These are phyloP conservation scores for Xestia xanthographa DNA, from an alignment of 2,888 invertebrate species.

Conservation along the genomic window DNA sequence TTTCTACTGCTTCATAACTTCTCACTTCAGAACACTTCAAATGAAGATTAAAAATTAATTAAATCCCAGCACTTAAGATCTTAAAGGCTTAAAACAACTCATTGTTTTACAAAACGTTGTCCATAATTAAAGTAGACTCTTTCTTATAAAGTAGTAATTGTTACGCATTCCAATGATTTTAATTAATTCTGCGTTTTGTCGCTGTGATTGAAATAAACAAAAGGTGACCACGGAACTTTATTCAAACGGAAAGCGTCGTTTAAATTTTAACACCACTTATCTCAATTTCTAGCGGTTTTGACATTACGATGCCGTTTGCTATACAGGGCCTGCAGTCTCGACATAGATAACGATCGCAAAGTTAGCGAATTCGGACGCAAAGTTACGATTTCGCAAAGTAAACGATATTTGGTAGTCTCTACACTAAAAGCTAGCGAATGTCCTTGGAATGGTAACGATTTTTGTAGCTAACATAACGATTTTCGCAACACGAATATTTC, in stretches of 20 bases:
- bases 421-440: no score
- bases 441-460: no score
- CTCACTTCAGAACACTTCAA: constrained; percentile 33
- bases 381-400: no score
- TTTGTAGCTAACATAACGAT: no score
- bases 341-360: no score
- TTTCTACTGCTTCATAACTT: constrained; percentile 19
- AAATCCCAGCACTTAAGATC: constrained; percentile 41
- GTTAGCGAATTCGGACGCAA: no score
- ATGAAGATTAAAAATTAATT: constrained; percentile 46
- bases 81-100: constrained; percentile 42
- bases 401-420: no score
- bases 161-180: constrained; percentile 33
- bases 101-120: constrained; percentile 45
- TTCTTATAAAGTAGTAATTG: constrained; percentile 34
- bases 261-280: no score
- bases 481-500: no score
- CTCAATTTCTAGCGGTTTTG: no score
- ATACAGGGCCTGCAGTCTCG: no score
- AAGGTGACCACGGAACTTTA: constrained; percentile 4
- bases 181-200: constrained; percentile 39
- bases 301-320: no score
- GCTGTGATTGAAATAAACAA: constrained; percentile 29
- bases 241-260: background rate
- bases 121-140: constrained; percentile 44